Base-by-base conservation (phyloP, 2,113 vertebrate genomes). In the Podiceps cristatus region DNA sequence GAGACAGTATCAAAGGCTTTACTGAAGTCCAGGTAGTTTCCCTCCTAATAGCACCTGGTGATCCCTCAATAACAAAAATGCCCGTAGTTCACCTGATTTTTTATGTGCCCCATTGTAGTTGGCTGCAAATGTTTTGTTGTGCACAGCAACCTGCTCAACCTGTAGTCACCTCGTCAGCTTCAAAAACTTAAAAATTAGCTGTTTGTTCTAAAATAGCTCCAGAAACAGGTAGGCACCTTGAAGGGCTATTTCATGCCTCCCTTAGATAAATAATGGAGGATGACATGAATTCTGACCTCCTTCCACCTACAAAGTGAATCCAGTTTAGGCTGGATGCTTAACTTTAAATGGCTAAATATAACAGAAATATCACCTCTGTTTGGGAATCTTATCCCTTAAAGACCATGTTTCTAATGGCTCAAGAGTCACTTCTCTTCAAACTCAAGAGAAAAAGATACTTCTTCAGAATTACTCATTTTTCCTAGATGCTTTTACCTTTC, bases 1-100 rank as follows among this genome's bases (percentile, higher is more conserved):
- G 37, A 37, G 37, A 37, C 37, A 37, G 37, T 37, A 37, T 37
- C 37, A 37, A 37, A 37, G 37, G 37, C 37, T 37, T 37, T 37
- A 37, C 37, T 8, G 37, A 37, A 37, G 37, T 37, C 37, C 37
- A 37, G 37, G 37, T 37, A 37, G 37, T 42, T 25, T 75, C 29
- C 53, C 13, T 64, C 20, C 33, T 20, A 10, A 37, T 0, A 76
- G 13, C 44, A 18, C 0, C 0, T 3, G n/a, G 19, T 85, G 60
- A 75, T 25, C 52, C 15, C 23, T 60, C 28, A 47, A 7, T 33
- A 52, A 17, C 31, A 50, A 8, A 69, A 71, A 10, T 44, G 19
- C 11, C 33, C 59, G 19, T 50, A 73, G 1, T 55, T 91, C 53
- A 40, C 18, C 37, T 33, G 23, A 40, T 22, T 64, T 88, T 52